Evolutionary conservation across 2,113 vertebrate genomes (phyloP).

Genomic region (Gopherus evgoodei): DNA sequence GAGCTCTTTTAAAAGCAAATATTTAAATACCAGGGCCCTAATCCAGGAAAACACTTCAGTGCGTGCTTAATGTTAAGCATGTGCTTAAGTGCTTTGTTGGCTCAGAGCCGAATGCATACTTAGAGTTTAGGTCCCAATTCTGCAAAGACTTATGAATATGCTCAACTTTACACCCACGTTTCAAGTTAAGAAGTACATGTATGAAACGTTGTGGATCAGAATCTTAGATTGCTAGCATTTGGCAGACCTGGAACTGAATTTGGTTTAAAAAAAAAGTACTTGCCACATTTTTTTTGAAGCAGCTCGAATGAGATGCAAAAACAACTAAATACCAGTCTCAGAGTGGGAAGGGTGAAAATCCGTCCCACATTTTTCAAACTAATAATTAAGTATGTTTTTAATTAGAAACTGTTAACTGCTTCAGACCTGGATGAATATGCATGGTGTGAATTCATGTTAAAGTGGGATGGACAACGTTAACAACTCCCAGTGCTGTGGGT

Average conservation of each 20-base stretch:
- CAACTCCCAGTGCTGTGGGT: slow-evolving; percentile 60
- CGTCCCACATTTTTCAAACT: slow-evolving; percentile 68
- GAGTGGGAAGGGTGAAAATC: slow-evolving; percentile 71
- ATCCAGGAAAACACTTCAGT: slow-evolving; percentile 45
- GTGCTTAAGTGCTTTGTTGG: not conserved
- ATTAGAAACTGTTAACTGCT: slow-evolving; percentile 69
- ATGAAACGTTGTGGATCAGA: not conserved
- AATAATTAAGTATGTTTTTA: slow-evolving; percentile 76
- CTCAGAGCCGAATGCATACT: not conserved
- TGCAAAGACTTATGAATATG: slow-evolving; percentile 10
- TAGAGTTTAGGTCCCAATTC: slow-evolving; percentile 17
- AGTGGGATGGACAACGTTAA: slow-evolving; percentile 54
- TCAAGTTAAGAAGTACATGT: not conserved
- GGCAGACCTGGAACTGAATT: slow-evolving; percentile 43
- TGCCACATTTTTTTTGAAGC: slow-evolving; percentile 66
- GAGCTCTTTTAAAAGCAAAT: slow-evolving; percentile 73
- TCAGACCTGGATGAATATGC: slow-evolving; percentile 63
- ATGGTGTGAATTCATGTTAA: slow-evolving; percentile 57
- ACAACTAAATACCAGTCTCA: slow-evolving; percentile 64
- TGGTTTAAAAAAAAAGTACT: slow-evolving; percentile 52
- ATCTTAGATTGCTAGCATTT: not conserved
- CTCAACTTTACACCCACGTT: slow-evolving; percentile 14
- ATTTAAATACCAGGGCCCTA: slow-evolving; percentile 62
- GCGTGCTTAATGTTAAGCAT: not conserved
- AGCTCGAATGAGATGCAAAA: slow-evolving; percentile 66